phyloP scores from a whole-genome alignment of 2,113 vertebrate genomes.

The Daphoenositta chrysoptera region DNA sequence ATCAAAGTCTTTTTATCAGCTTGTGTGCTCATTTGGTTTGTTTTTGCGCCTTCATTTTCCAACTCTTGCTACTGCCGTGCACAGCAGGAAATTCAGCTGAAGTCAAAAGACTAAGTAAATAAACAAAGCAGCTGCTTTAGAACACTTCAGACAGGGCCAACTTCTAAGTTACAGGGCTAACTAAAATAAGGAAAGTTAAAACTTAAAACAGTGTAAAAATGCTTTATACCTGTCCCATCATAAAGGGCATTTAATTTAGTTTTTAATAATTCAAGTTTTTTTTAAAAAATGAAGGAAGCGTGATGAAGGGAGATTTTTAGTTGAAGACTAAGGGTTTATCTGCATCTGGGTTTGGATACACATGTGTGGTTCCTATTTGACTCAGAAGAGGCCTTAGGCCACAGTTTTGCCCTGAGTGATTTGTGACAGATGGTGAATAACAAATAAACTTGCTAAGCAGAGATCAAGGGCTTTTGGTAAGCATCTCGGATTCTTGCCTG shows the following conservation, averaged over 20 bases:
- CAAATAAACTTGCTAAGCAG: not conserved
- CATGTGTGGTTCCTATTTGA: not conserved
- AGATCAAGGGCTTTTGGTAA: slow-evolving; percentile 1
- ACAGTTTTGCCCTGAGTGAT: not conserved
- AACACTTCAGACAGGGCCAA: not conserved
- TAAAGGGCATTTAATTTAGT: not conserved
- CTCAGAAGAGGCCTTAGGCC: not conserved
- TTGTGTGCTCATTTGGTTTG: slow-evolving; percentile 12
- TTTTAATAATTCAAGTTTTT: not conserved
- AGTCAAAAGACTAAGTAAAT: slow-evolving; percentile 35
- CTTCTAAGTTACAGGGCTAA: not conserved
- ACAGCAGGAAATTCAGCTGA: slow-evolving; percentile 15
- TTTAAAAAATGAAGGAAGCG: not conserved
- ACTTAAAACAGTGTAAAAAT: not conserved
- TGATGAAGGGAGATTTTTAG: not conserved
- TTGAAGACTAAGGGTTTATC: not conserved
- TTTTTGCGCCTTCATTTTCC: slow-evolving; percentile 5
- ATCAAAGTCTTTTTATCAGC: not conserved
- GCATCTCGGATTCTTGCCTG: not conserved
- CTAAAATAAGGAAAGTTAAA: not conserved
- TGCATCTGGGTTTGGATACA: not conserved
- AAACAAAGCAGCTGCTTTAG: slow-evolving; percentile 19
- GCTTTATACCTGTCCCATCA: not conserved
- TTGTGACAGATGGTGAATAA: slow-evolving; percentile 17
- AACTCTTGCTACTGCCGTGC: not conserved